Conservation (phyloP, 2,888 invertebrate genomes). For the Macropis europaea region DNA sequence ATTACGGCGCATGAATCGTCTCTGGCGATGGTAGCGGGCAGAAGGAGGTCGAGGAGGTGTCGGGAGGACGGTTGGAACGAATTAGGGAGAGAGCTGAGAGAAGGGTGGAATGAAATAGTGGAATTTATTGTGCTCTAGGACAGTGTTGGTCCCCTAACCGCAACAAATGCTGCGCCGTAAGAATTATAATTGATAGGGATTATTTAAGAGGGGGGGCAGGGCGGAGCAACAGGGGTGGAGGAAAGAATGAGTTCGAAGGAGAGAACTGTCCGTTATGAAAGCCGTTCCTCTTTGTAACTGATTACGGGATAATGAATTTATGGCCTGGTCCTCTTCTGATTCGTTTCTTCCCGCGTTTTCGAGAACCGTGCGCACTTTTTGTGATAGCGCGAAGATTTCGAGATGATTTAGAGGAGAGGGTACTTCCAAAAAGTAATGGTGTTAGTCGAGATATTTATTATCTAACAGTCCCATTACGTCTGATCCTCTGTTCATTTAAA, state of each 20-base stretch:
- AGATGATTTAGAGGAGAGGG: no score
- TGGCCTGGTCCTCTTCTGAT: conserved; percentile 34
- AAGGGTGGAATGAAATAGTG: conserved; percentile 58
- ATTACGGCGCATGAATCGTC: conserved; percentile 65
- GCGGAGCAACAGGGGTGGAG: neutral
- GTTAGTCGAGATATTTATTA: no score
- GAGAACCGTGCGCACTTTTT: neutral
- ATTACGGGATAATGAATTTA: conserved; percentile 64
- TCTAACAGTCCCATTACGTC: no score
- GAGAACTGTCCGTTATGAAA: conserved; percentile 36
- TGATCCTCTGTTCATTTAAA: no score
- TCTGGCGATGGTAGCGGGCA: conserved; percentile 45
- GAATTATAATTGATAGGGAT: conserved; percentile 67
- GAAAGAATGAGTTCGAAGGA: conserved; percentile 43
- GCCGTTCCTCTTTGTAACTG: conserved; percentile 44
- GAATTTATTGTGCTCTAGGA: conserved; percentile 61
- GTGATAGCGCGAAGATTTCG: no score
- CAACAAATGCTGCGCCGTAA: conserved; percentile 61
- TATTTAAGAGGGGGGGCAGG: conserved; percentile 53
- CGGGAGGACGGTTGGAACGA: conserved; percentile 48
- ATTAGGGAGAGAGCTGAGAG: conserved; percentile 33
- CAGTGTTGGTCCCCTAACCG: conserved; percentile 55
- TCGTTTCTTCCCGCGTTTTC: conserved; percentile 30
- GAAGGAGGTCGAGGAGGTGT: conserved; percentile 32
- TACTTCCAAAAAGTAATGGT: no score